Percentiles rank a stretch among this genome's conserved stretches.
Evolutionary conservation across 2,113 vertebrate genomes (phyloP).

Genomic region (Halcyon malimbica): DNA sequence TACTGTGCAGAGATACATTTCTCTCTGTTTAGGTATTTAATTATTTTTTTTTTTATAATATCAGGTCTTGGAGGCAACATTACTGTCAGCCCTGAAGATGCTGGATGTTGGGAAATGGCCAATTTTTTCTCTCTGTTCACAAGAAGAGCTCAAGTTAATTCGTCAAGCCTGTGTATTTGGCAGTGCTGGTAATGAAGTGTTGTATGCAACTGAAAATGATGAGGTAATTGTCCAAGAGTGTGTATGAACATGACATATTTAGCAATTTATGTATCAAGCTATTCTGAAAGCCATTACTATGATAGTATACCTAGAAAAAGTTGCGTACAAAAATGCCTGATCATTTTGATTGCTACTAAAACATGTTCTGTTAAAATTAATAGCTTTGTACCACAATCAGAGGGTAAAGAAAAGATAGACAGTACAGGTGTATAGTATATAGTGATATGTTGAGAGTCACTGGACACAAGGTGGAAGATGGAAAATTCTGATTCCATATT

Average conservation of each 20-base stretch:
- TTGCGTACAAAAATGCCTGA: background rate
- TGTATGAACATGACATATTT: background rate
- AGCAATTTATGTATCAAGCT: background rate
- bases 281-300: background rate
- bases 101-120: conserved; percentile 98
- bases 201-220: conserved; percentile 92
- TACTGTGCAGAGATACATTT: background rate
- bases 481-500: background rate
- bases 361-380: background rate
- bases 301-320: background rate
- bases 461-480: background rate
- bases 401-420: background rate
- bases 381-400: background rate
- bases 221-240: conserved; percentile 82
- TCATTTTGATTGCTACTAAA: background rate
- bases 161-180: conserved; percentile 95
- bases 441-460: background rate
- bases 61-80: conserved; percentile 61
- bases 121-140: conserved; percentile 93
- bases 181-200: conserved; percentile 91
- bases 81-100: conserved; percentile 84
- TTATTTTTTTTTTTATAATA: conserved; percentile 13
- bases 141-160: conserved; percentile 90
- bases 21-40: background rate
- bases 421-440: background rate